Evolutionary conservation across 2,113 vertebrate species (phyloP).

Genomic region (Ctenomys sociabilis): DNA sequence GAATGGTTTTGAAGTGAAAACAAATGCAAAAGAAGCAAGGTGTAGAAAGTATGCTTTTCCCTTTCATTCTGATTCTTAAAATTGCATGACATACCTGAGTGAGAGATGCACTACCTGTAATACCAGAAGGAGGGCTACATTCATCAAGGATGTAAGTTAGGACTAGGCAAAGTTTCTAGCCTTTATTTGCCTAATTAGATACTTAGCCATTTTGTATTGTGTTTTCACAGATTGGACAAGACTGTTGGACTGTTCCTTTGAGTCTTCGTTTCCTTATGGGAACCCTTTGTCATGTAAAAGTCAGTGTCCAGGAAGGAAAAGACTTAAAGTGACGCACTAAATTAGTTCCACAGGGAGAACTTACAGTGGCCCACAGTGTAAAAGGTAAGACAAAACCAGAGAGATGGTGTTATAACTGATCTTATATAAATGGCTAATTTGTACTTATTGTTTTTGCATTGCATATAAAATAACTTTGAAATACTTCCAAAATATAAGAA

Average conservation of each 20-base stretch:
- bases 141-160: neutral
- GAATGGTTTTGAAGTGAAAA: neutral
- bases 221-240: neutral
- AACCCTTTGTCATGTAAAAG: neutral
- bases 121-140: neutral
- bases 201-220: neutral
- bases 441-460: neutral
- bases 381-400: neutral
- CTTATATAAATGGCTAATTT: neutral
- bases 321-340: neutral
- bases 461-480: neutral
- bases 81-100: no score
- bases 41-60: neutral
- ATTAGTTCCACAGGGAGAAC: neutral
- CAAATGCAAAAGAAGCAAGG: neutral
- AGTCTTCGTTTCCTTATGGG: neutral
- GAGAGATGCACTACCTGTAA: accelerated
- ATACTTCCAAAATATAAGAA: neutral
- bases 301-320: neutral
- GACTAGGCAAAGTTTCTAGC: neutral
- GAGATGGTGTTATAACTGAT: neutral
- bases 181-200: neutral
- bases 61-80: neutral
- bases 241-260: neutral
- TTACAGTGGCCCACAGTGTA: neutral